Evolutionary conservation across 2,888 invertebrate genomes (phyloP), one percentile per base, ranked within the genome.

Genomic region (Agapostemon virescens): DNA sequence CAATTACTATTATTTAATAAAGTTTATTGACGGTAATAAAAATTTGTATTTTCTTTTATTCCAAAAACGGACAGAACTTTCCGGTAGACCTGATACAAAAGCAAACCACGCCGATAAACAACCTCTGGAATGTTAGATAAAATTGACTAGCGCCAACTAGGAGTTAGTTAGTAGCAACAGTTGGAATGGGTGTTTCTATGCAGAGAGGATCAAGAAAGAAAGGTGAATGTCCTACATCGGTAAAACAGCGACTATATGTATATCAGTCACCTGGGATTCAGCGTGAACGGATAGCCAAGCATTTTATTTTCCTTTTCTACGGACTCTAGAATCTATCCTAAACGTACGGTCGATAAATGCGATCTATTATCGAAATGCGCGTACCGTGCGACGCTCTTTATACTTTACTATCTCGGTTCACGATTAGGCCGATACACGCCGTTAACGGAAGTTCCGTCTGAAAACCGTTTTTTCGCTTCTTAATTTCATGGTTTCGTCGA

Each of bases 41-140:
- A n/a, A n/a, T n/a, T n/a, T n/a, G n/a, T n/a, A n/a, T n/a, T n/a
- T n/a, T n/a, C n/a, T n/a, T n/a, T n/a, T n/a, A n/a, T n/a, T n/a
- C n/a, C n/a, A n/a, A n/a, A n/a, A n/a, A n/a, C n/a, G n/a, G n/a
- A n/a, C n/a, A n/a, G n/a, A n/a, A n/a, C n/a, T n/a, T n/a, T n/a
- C n/a, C n/a, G n/a, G n/a, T n/a, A n/a, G n/a, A n/a, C n/a, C n/a
- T n/a, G n/a, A n/a, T n/a, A n/a, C n/a, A n/a, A n/a, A 90, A 88
- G 88, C 82, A 78, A 88, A 85, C 81, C 77, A 79, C 80, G 85
- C 87, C 90, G 91, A 92, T 91, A 91, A 91, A 90, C 90, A 86
- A 87, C 87, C 88, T 89, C 88, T 88, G 90, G 91, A 91, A 90
- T 90, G 91, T 88, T 87, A 90, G 91, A 92, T 91, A 91, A 91